Conservation (phyloP, 2,797 vertebrate species). For the Macrochelys suwanniensis region DNA sequence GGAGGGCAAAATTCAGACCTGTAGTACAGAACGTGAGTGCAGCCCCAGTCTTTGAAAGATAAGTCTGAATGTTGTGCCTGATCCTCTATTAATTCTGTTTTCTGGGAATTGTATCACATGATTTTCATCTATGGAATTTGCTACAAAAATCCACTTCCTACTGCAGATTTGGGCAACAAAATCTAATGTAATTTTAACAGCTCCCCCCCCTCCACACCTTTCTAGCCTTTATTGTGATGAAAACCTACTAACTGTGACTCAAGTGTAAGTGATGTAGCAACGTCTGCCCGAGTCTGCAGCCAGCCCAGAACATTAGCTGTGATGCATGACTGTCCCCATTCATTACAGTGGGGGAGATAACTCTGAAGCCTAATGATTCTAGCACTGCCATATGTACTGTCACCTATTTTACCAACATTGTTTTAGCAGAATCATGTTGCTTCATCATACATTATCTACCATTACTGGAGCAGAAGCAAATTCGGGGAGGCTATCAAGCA, state of each 20-base stretch:
- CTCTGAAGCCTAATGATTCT: background rate
- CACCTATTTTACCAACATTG: background rate
- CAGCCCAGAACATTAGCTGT: background rate
- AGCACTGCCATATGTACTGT: background rate
- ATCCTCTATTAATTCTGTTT: background rate
- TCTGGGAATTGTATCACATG: background rate
- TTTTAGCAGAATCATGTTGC: background rate
- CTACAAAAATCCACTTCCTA: background rate
- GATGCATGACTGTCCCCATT: background rate
- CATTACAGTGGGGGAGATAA: background rate
- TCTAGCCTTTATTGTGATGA: background rate
- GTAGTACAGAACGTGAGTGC: rapidly evolving
- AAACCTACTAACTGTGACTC: background rate
- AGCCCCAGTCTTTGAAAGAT: background rate
- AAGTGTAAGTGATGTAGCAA: background rate
- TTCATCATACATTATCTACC: background rate
- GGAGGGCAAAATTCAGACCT: constrained; percentile 10
- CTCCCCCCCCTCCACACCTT: background rate
- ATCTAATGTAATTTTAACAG: background rate
- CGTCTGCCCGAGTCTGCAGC: background rate
- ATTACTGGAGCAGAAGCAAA: background rate
- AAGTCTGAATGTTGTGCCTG: background rate
- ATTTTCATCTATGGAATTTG: background rate
- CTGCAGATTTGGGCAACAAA: background rate
- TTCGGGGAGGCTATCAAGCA: background rate